phyloP scores from a whole-genome alignment of 2,797 vertebrate genomes.

The Hirundo rustica region DNA sequence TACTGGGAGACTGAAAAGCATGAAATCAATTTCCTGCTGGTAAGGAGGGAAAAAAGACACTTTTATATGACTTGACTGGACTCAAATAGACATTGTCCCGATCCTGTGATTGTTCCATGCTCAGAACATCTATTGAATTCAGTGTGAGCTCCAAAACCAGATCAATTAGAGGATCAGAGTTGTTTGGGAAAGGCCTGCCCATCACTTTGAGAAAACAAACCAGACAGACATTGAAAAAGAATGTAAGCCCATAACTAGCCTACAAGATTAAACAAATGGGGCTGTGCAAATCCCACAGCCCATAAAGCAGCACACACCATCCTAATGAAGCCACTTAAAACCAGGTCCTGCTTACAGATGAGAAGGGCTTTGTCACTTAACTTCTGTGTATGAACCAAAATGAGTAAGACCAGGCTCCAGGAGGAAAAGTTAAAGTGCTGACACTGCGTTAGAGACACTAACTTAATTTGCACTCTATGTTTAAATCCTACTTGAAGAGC shows the following conservation, averaged over 20 bases:
- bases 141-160: slow-evolving; percentile 29
- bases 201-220: slow-evolving; percentile 34
- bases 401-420: neutral
- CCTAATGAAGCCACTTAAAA: neutral
- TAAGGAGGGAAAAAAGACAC: neutral
- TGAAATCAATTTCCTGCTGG: slow-evolving; percentile 50
- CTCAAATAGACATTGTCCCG: slow-evolving; percentile 43
- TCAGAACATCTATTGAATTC: slow-evolving; percentile 20
- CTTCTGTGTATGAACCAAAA: neutral
- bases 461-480: neutral
- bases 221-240: neutral
- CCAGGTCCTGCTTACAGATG: neutral
- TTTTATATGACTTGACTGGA: neutral
- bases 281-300: slow-evolving; percentile 21
- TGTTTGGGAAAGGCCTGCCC: slow-evolving; percentile 43
- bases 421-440: neutral
- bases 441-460: neutral
- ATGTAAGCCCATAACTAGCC: slow-evolving; percentile 9
- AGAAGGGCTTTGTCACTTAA: neutral
- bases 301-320: neutral
- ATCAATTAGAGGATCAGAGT: slow-evolving; percentile 50
- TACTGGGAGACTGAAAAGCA: slow-evolving; percentile 29
- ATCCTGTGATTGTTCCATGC: slow-evolving; percentile 16
- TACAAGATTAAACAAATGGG: neutral
- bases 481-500: neutral